Conservation (phyloP, 1,140 invertebrate species). For the Pseudomyrmex pallidus region DNA sequence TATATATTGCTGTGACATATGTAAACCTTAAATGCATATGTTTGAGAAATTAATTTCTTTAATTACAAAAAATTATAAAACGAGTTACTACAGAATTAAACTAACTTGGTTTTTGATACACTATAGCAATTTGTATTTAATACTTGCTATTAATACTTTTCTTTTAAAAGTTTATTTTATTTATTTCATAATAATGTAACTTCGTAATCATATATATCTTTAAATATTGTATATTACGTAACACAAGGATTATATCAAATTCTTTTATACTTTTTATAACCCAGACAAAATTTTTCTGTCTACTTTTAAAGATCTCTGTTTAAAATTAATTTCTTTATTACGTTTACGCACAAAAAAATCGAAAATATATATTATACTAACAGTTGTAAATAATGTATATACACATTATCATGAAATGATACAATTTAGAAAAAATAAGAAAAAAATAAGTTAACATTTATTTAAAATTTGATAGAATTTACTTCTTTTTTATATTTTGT, state of each 20-base stretch:
- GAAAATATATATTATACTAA: neutral
- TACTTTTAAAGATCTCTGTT: neutral
- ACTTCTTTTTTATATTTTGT: too few relatives aligned
- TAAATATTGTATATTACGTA: neutral
- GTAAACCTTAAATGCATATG: neutral
- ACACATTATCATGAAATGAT: too few relatives aligned
- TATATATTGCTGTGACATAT: neutral
- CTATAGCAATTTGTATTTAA: neutral
- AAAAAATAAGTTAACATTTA: too few relatives aligned
- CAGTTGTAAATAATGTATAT: too few relatives aligned
- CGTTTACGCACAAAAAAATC: neutral
- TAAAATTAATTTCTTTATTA: neutral
- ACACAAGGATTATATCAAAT: too few relatives aligned
- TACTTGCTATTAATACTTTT: conserved; percentile 12
- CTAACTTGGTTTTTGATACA: neutral
- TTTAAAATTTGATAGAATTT: too few relatives aligned
- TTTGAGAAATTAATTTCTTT: neutral
- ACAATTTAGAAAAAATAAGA: too few relatives aligned
- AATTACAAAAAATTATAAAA: neutral
- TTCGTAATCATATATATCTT: neutral
- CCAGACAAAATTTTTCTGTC: neutral
- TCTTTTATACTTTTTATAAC: conserved; percentile 5
- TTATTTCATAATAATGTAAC: neutral
- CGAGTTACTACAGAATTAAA: conserved; percentile 21
- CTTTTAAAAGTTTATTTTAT: conserved; percentile 7